A percentile compares a stretch with the other conserved stretches of the same genome.
Evolutionary conservation across 2,888 invertebrate species (phyloP).

Genomic region (Glomeris marginata): DNA sequence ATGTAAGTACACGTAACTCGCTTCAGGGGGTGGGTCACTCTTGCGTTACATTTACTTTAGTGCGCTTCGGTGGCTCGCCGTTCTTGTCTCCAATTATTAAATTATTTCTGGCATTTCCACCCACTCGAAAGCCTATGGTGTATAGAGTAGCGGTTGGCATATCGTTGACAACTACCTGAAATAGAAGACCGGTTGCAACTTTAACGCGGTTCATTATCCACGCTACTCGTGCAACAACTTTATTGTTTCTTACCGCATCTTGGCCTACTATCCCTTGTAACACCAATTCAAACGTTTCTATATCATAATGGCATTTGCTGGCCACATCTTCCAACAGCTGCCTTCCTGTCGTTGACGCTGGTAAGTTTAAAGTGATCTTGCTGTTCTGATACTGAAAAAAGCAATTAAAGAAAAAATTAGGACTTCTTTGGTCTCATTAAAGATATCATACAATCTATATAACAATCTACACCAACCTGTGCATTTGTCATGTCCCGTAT

Average conservation of each 20-base stretch:
- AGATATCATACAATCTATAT: background rate
- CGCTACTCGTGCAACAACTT: background rate
- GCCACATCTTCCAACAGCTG: slow-evolving; percentile 36
- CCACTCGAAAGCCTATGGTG: slow-evolving; percentile 32
- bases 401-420: slow-evolving; percentile 1
- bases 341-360: slow-evolving; percentile 32
- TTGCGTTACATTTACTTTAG: slow-evolving; percentile 18
- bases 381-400: slow-evolving; percentile 16
- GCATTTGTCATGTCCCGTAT: slow-evolving; percentile 32
- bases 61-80: slow-evolving; percentile 25
- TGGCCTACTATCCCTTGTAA: slow-evolving; percentile 22
- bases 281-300: slow-evolving; percentile 33
- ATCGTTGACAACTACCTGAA: slow-evolving; percentile 33
- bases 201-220: background rate
- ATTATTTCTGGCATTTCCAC: slow-evolving; percentile 26
- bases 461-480: slow-evolving; percentile 13
- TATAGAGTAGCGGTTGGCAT: slow-evolving; percentile 33
- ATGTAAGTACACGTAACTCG: too few relatives aligned
- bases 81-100: slow-evolving; percentile 31
- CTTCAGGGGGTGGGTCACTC: too few relatives aligned
- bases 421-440: background rate
- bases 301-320: slow-evolving; percentile 33
- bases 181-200: slow-evolving; percentile 5
- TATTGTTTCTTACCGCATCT: slow-evolving; percentile 12
- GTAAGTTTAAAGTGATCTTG: slow-evolving; percentile 28